Evolutionary conservation across 2,888 invertebrate genomes (phyloP).

Genomic region (Diadromus collaris): DNA sequence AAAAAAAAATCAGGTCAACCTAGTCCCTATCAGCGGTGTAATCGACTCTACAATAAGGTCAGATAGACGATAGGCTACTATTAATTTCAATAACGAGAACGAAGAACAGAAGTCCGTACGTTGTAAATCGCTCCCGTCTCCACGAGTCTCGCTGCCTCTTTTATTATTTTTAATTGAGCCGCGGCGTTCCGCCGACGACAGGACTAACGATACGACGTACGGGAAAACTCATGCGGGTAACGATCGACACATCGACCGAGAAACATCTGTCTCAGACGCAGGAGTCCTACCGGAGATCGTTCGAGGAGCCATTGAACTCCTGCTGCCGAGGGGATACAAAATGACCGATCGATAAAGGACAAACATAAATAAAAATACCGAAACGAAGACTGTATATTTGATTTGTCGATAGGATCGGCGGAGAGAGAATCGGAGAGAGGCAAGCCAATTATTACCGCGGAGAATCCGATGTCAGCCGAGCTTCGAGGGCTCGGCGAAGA

Average conservation of each 20-base stretch:
- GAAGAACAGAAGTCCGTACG: not conserved
- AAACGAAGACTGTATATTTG: constrained; percentile 44
- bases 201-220: constrained; percentile 19
- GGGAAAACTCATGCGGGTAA: constrained; percentile 34
- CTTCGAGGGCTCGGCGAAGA: constrained; percentile 16
- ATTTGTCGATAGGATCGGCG: constrained; percentile 57
- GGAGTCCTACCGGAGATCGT: not conserved
- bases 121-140: constrained; percentile 20
- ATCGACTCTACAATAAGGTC: constrained; percentile 49
- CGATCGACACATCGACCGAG: constrained; percentile 12
- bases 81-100: constrained; percentile 20
- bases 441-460: constrained; percentile 57
- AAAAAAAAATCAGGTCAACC: constrained; percentile 25
- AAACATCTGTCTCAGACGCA: not conserved
- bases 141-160: constrained; percentile 13
- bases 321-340: constrained; percentile 23
- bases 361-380: constrained; percentile 12
- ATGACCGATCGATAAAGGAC: constrained; percentile 37
- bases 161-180: constrained; percentile 45
- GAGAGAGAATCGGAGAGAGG: constrained; percentile 15
- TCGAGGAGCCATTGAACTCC: constrained; percentile 7
- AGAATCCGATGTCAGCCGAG: constrained; percentile 18
- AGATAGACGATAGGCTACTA: constrained; percentile 31
- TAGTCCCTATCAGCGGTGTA: constrained; percentile 22
- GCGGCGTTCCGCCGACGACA: not conserved